A percentile compares a stretch with the other conserved stretches of the same genome.
phyloP scores from a whole-genome alignment of 2,888 invertebrate species.

The Sthenelais limicola region DNA sequence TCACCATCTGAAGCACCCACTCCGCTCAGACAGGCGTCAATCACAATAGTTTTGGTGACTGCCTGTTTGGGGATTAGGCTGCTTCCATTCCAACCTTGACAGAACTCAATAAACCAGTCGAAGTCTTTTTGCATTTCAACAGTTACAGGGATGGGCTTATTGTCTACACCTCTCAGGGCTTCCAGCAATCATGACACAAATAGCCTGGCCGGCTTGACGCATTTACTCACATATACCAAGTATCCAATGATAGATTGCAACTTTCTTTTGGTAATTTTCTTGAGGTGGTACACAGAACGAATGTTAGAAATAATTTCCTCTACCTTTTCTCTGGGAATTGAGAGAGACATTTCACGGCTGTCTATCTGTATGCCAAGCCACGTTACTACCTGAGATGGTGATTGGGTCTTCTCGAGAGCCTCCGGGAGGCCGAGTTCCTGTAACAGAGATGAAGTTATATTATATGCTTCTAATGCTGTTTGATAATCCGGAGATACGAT shows the following conservation, averaged over 20 bases:
- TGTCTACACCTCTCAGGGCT: background rate
- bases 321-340: background rate
- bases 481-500: background rate
- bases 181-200: background rate
- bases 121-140: background rate
- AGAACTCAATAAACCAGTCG: background rate
- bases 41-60: background rate
- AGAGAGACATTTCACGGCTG: background rate
- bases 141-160: background rate
- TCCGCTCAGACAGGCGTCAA: background rate
- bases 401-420: background rate
- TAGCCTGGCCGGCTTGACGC: background rate
- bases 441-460: background rate
- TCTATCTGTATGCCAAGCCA: background rate
- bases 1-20: background rate
- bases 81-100: background rate
- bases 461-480: background rate
- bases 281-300: background rate
- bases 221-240: background rate
- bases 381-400: background rate
- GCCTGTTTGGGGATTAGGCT: background rate
- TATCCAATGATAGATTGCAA: background rate
- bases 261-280: background rate
- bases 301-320: background rate
- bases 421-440: background rate